Percentiles rank a stretch among this genome's conserved stretches.
Conservation (phyloP, 2,113 vertebrate genomes). For the Lophotis ruficrista region DNA sequence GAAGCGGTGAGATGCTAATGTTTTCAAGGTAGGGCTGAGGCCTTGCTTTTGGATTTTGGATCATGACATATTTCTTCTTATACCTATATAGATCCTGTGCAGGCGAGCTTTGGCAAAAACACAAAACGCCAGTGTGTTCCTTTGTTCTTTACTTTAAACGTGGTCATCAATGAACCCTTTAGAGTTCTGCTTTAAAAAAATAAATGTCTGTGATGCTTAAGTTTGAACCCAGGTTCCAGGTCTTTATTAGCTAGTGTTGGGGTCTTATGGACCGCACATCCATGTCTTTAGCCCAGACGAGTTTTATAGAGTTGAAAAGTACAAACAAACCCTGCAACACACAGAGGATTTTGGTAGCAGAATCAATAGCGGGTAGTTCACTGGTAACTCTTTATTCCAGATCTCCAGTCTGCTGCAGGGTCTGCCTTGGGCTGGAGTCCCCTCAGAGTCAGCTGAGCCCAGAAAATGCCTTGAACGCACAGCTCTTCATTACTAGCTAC, state of each 20-base stretch:
- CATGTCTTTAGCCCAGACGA: not conserved
- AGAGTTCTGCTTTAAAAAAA: not conserved
- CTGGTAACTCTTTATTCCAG: not conserved
- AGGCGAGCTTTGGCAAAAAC: not conserved
- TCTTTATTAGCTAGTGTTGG: not conserved
- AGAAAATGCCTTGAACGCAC: not conserved
- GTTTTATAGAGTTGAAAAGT: not conserved
- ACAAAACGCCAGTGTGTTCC: not conserved
- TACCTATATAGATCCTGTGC: not conserved
- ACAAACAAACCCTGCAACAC: not conserved
- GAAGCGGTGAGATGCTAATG: not conserved
- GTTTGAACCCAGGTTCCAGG: not conserved
- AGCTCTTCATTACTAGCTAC: not conserved
- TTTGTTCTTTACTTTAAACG: not conserved
- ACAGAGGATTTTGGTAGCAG: not conserved
- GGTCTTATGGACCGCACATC: not conserved
- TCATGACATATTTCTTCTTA: not conserved
- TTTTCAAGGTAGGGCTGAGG: not conserved
- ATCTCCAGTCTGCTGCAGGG: not conserved
- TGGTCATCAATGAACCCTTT: not conserved
- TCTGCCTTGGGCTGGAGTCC: not conserved
- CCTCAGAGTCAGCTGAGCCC: not conserved
- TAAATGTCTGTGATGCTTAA: not conserved
- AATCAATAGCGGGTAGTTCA: not conserved
- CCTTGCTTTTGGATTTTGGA: not conserved